Base-by-base conservation (phyloP, 1,140 invertebrate genomes). In the Drosophila kepulauana region DNA sequence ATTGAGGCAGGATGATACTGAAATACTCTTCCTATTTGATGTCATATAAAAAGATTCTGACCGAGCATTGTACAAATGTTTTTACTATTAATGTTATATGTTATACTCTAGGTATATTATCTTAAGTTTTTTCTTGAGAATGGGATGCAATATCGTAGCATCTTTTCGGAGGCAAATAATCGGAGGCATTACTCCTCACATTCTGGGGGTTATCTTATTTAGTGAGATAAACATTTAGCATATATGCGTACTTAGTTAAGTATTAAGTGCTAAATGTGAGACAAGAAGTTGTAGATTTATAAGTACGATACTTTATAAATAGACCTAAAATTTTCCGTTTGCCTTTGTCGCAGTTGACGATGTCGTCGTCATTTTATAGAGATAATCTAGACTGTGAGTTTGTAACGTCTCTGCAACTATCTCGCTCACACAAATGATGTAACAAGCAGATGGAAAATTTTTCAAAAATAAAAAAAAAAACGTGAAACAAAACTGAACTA, bases 261-360 rank as follows among this genome's bases (percentile, higher is more conserved):
- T 49, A 59, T 35, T 62, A 66, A 48, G 33, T 70, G 46, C 57
- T 66, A 59, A 64, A 45, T 63, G 35, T 33, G 38, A 58, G 77
- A 74, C 74, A 77, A 67, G 58, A 54, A 56, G 61, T 75, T 46
- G 38, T 76, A 63, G 63, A 58, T 71, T 79, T 67, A 74, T 57
- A 78, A 75, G 75, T 62, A 16, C 28, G 52, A 46, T 54, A 49
- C 38, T 69, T 73, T 82, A 82, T 74, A 82, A 87, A 78, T 87
- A 86, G 67, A 82, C 64, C 70, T 82, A 65, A 87, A 87, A 87
- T 77, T 87, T 88, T 89, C 84, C 84, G 78, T 75, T 85, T 89
- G 85, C 81, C 70, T 72, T 78, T 76, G 82, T 78, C 58, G 67
- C 43, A 68, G 74, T 66, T 61, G 46, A 45, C 41, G 46, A 16